Percentiles rank a stretch among this genome's conserved stretches.
Conservation (phyloP, 2,888 invertebrate genomes). For the Hypena proboscidalis region DNA sequence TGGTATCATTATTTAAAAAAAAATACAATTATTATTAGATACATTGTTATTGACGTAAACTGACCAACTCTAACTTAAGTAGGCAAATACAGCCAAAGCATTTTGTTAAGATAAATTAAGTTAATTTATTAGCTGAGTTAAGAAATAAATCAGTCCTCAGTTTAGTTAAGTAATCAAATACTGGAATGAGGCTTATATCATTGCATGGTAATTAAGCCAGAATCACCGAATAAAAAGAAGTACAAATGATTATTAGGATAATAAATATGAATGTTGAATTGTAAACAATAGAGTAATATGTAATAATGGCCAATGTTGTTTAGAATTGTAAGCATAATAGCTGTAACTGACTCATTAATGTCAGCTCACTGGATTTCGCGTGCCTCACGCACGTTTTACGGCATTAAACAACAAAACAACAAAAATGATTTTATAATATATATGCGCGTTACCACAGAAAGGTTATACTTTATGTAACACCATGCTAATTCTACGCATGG, state of each 20-base stretch:
- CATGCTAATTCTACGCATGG: slow-evolving; percentile 14
- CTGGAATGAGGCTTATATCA: too few species aligned
- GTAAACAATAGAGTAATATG: too few species aligned
- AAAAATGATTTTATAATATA: not conserved
- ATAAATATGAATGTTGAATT: too few species aligned
- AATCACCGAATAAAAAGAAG: too few species aligned
- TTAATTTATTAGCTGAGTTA: not conserved
- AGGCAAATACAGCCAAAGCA: not conserved
- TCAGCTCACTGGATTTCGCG: not conserved
- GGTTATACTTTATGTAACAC: slow-evolving; percentile 11
- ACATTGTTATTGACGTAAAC: too few species aligned
- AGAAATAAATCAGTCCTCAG: not conserved
- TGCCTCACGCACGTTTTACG: not conserved
- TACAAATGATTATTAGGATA: too few species aligned
- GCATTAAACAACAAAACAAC: slow-evolving; percentile 6
- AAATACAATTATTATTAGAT: not conserved
- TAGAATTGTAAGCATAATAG: not conserved
- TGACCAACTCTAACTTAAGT: too few species aligned
- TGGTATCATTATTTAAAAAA: not conserved
- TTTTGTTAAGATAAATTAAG: not conserved
- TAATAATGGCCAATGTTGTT: not conserved
- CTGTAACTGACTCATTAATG: not conserved
- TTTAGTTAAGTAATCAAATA: too few species aligned
- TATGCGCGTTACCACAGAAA: not conserved
- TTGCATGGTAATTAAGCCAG: too few species aligned